Percentiles rank a stretch among this genome's conserved stretches.
phyloP scores from a whole-genome alignment of 2,113 vertebrate genomes.

The Protomyctophum bolini region DNA sequence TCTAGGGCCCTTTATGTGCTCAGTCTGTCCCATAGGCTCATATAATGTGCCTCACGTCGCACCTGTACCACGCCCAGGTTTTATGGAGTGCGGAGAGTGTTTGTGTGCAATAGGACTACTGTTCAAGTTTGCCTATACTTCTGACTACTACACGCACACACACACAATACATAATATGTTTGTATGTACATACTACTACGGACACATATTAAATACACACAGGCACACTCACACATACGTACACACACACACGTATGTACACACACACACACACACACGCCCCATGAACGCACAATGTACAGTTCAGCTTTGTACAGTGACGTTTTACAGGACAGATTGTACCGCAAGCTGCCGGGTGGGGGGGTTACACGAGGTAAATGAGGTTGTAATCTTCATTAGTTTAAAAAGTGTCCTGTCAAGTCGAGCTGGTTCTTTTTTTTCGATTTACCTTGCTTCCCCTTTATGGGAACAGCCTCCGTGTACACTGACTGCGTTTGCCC shows the following conservation, averaged over 20 bases:
- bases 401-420: slow-evolving; percentile 52
- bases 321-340: slow-evolving; percentile 42
- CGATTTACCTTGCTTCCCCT: slow-evolving; percentile 23
- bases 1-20: not conserved
- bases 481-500: not conserved
- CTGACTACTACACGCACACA: slow-evolving; percentile 18
- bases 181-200: no score
- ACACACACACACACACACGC: not conserved
- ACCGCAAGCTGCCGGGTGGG: slow-evolving; percentile 41
- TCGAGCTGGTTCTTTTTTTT: slow-evolving; percentile 66
- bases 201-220: no score
- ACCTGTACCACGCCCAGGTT: slow-evolving; percentile 42
- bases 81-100: slow-evolving; percentile 30
- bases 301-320: slow-evolving; percentile 1
- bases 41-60: not conserved
- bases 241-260: no score
- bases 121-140: slow-evolving; percentile 13
- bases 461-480: not conserved
- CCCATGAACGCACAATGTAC: not conserved
- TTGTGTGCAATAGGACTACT: slow-evolving; percentile 9
- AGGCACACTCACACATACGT: no score
- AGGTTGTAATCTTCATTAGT: slow-evolving; percentile 56
- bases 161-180: slow-evolving; percentile 9
- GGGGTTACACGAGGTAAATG: slow-evolving; percentile 61
- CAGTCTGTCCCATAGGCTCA: slow-evolving; percentile 12